These are phyloP conservation scores for Dermochelys coriacea DNA, from an alignment of 2,797 vertebrate species.

Conservation along the genomic window DNA sequence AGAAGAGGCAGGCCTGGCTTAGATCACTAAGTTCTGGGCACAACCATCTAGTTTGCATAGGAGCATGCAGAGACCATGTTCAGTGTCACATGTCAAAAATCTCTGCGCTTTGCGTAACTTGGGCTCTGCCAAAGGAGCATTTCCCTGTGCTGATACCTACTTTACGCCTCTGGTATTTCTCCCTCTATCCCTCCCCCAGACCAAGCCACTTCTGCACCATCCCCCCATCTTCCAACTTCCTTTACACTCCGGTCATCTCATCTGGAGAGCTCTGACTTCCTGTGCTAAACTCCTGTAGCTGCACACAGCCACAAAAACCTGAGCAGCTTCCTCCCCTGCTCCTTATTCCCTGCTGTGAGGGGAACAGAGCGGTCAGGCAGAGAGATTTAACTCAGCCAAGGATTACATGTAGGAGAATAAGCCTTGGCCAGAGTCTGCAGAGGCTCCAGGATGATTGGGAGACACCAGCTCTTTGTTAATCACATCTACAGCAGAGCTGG, in stretches of 20 bases:
- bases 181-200: not conserved
- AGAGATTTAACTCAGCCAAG: conserved; percentile 27
- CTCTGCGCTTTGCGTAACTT: not conserved
- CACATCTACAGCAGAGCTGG: not conserved
- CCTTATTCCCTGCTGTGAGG: not conserved
- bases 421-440: rapidly evolving
- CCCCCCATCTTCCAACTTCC: not conserved
- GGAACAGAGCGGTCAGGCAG: not conserved
- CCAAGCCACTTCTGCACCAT: not conserved
- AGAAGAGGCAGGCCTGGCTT: not conserved
- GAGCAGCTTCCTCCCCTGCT: not conserved
- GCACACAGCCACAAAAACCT: rapidly evolving
- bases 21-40: not conserved
- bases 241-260: rapidly evolving
- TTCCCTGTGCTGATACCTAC: not conserved
- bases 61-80: not conserved
- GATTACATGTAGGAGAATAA: not conserved
- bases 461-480: not conserved
- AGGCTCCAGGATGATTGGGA: conserved; percentile 47
- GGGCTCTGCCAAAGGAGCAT: not conserved
- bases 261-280: not conserved
- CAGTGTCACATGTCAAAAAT: not conserved
- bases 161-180: not conserved
- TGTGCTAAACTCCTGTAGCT: rapidly evolving
- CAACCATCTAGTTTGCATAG: not conserved